Conservation (phyloP, 2,888 invertebrate genomes). For the Pseudococcus viburni region DNA sequence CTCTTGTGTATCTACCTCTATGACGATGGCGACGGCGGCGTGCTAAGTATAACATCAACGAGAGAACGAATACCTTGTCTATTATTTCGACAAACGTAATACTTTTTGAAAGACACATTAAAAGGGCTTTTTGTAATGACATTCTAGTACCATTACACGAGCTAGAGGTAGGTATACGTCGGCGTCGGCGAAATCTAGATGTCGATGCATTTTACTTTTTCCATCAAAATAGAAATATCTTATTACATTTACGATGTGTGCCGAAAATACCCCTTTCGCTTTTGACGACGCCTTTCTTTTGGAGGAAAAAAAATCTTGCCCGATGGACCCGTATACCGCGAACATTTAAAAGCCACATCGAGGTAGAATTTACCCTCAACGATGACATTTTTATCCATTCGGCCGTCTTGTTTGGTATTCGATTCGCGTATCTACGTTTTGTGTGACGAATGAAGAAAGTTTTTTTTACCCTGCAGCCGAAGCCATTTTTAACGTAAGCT, state of each 20-base stretch:
- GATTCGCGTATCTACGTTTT: constrained; percentile 34
- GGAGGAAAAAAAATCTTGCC: constrained; percentile 9
- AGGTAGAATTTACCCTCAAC: background rate
- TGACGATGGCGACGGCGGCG: background rate
- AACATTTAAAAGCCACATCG: background rate
- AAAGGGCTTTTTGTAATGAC: constrained; percentile 55
- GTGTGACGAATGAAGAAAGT: constrained; percentile 39
- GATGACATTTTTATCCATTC: constrained; percentile 49
- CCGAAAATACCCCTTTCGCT: background rate
- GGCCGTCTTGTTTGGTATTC: constrained; percentile 18
- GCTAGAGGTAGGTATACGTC: background rate
- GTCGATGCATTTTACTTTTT: constrained; percentile 58
- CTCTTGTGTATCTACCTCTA: background rate
- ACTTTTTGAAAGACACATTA: constrained; percentile 55
- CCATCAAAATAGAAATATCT: constrained; percentile 60
- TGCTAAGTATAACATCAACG: constrained; percentile 51
- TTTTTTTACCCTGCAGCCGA: background rate
- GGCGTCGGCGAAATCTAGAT: background rate
- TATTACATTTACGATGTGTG: constrained; percentile 34
- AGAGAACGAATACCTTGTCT: background rate
- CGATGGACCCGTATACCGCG: background rate
- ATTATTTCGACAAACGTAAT: constrained; percentile 49
- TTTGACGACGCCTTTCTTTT: background rate
- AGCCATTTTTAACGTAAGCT: constrained; percentile 15
- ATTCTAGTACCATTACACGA: constrained; percentile 44